A percentile compares a stretch with the other conserved stretches of the same genome.
Evolutionary conservation across 2,797 vertebrate genomes (phyloP).

Genomic region (Ataeniobius toweri): DNA sequence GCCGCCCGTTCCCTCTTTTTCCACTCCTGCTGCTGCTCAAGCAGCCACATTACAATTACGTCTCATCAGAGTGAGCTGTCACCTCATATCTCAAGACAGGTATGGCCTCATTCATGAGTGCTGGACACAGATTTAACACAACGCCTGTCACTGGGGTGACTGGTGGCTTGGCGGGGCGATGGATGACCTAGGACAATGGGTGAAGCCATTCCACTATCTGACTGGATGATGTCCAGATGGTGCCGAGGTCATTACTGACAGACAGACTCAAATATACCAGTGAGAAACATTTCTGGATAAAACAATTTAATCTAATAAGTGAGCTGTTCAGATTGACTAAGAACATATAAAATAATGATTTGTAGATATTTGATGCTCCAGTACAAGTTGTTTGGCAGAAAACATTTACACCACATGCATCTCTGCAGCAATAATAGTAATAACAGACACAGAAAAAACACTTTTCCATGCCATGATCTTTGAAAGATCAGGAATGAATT

Average conservation of each 20-base stretch:
- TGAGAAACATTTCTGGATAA: constrained; percentile 9
- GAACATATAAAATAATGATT: background rate
- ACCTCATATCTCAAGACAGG: constrained; percentile 64
- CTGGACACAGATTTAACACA: constrained; percentile 69
- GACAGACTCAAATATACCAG: constrained; percentile 8
- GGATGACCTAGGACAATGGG: constrained; percentile 14
- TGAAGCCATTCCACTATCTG: constrained; percentile 13
- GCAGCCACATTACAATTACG: constrained; percentile 38
- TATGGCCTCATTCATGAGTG: constrained; percentile 56
- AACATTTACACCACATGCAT: no score
- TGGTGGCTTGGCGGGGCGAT: constrained; percentile 50
- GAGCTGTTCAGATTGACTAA: background rate
- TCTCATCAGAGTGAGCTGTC: constrained; percentile 42
- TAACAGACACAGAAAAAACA: background rate
- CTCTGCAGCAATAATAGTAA: background rate
- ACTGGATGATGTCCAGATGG: constrained; percentile 25
- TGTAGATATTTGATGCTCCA: background rate
- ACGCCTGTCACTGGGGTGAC: constrained; percentile 40
- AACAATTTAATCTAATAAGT: background rate
- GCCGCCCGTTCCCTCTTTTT: background rate
- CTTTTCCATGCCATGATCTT: no score
- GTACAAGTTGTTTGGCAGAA: no score
- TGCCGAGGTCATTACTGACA: constrained; percentile 45
- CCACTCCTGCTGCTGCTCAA: constrained; percentile 17
- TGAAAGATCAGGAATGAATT: no score